Conservation (phyloP, 1,140 invertebrate genomes). For the Augochlora pura region DNA sequence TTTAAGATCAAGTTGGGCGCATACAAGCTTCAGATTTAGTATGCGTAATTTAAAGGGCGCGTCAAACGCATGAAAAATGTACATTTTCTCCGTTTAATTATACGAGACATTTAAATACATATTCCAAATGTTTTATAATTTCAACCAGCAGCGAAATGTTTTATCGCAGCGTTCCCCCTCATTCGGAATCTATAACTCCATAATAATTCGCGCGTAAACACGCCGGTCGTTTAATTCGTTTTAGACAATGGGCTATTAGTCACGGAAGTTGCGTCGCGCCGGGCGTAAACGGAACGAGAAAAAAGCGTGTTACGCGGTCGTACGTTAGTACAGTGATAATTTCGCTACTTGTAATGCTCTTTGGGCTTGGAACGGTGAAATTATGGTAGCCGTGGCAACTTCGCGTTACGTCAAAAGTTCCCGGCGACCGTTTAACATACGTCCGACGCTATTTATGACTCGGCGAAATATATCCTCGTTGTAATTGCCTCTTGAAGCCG, state of each 20-base stretch:
- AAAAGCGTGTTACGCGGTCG: background rate
- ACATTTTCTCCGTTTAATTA: too few species aligned
- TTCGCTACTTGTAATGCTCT: conserved; percentile 58
- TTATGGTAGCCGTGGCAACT: conserved; percentile 56
- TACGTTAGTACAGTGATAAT: conserved; percentile 52
- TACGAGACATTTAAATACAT: too few species aligned
- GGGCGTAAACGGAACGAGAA: background rate
- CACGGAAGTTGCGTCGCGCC: conserved; percentile 16
- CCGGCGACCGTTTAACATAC: conserved; percentile 59
- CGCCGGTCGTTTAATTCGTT: conserved; percentile 37
- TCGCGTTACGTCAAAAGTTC: conserved; percentile 62
- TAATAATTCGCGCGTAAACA: background rate
- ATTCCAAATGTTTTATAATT: too few species aligned
- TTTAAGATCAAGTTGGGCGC: too few species aligned
- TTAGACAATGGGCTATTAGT: conserved; percentile 28
- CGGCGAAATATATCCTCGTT: conserved; percentile 57
- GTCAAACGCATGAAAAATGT: too few species aligned
- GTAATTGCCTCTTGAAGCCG: conserved; percentile 58
- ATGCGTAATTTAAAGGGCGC: too few species aligned
- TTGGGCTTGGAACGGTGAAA: conserved; percentile 50
- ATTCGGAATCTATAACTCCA: background rate
- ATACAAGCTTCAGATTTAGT: too few species aligned
- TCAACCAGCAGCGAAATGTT: background rate
- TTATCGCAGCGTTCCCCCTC: background rate
- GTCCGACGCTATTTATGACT: conserved; percentile 56